Conservation (phyloP, 2,797 vertebrate genomes). For the Propithecus deckenii region DNA sequence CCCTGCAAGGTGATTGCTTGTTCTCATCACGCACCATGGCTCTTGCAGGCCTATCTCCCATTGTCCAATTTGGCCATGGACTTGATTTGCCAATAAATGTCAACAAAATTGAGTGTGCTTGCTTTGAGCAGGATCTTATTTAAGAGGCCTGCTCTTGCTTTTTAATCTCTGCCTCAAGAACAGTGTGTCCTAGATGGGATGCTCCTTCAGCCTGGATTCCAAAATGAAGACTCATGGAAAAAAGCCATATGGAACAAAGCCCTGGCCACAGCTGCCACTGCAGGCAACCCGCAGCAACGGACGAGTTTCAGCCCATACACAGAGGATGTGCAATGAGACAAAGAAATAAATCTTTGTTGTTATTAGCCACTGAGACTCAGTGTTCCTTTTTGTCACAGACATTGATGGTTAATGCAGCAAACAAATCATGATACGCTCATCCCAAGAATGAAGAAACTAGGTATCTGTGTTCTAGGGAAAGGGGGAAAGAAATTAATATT, state of each 20-base stretch:
- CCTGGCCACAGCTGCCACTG: background rate
- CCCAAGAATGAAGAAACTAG: background rate
- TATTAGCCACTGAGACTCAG: background rate
- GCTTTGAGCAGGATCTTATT: background rate
- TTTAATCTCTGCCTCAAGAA: background rate
- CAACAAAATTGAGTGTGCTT: background rate
- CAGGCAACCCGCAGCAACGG: background rate
- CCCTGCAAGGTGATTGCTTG: background rate
- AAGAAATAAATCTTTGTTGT: background rate
- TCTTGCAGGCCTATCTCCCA: background rate
- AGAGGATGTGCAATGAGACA: background rate
- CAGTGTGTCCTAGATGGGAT: background rate
- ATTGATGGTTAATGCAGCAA: background rate
- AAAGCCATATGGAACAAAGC: background rate
- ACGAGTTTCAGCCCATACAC: background rate
- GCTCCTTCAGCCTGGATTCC: background rate
- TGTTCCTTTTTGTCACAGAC: background rate
- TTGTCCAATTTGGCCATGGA: background rate
- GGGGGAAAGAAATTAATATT: background rate
- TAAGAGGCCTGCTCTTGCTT: background rate
- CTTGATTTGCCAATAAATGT: background rate
- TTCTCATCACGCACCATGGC: background rate
- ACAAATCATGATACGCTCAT: background rate
- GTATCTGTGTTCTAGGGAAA: background rate
- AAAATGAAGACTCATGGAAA: background rate